Conservation (phyloP, 2,797 vertebrate genomes). For the Valencia hispanica region DNA sequence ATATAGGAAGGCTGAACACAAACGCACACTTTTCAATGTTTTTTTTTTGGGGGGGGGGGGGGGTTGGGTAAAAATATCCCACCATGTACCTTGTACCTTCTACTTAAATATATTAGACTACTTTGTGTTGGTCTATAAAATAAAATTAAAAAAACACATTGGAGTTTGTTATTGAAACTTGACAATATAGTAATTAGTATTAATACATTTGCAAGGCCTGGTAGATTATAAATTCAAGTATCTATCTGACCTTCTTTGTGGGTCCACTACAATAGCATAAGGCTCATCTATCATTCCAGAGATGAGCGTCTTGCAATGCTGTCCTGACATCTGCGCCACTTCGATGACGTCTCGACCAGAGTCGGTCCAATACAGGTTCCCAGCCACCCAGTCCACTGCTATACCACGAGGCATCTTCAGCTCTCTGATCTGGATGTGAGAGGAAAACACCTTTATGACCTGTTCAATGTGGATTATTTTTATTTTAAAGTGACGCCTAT, state of each 20-base stretch:
- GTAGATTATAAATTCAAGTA: background rate
- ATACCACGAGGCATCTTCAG: slow-evolving; percentile 96
- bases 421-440: slow-evolving; percentile 85
- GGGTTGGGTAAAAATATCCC: background rate
- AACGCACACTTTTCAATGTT: background rate
- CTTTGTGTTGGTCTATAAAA: background rate
- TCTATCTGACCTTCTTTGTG: slow-evolving; percentile 85
- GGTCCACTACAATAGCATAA: slow-evolving; percentile 94
- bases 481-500: background rate
- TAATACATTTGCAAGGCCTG: background rate
- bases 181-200: background rate
- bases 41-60: too few relatives aligned
- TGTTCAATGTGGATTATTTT: background rate
- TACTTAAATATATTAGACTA: background rate
- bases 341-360: slow-evolving; percentile 96
- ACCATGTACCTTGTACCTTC: background rate
- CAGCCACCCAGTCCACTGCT: slow-evolving; percentile 96
- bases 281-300: slow-evolving; percentile 98
- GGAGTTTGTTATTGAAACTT: background rate
- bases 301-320: slow-evolving; percentile 94
- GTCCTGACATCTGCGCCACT: slow-evolving; percentile 95
- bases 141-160: background rate
- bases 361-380: slow-evolving; percentile 98
- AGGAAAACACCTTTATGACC: background rate
- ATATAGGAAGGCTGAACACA: too few relatives aligned